Evolutionary conservation across 2,797 vertebrate genomes (phyloP), one percentile per base, ranked within the genome.

Genomic region (Pipistrellus kuhlii): DNA sequence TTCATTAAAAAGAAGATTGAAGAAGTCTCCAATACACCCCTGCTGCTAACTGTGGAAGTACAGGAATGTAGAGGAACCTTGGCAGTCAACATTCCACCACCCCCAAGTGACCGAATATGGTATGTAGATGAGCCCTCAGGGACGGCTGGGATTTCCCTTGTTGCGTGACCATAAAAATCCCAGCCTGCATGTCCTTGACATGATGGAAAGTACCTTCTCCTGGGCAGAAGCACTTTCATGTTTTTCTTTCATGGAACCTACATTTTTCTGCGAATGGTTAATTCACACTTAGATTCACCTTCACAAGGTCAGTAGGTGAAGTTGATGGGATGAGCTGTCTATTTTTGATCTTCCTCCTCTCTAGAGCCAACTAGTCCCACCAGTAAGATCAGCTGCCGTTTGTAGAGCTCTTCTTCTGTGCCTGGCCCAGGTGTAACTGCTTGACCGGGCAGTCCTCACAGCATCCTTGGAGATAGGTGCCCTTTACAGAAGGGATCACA

Each of bases 1-100:
- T 99, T 99, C 97, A 99, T 99, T 97, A 99, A 99, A 97, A 99
- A 99, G 98, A 99, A 99, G 97, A 99, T 99, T 64, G 99, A 99
- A 96, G 99, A 99, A 95, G 99, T 99, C 88, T 99, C 99, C 13
- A 99, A 99, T 96, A 99, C 99, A 0, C 99, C 99, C 0, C 98
- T 99, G 46, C 98, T 99, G 97, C 99, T 99, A 89, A 99, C 99
- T 2, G 99, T 99, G 77, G 99, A 99, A 98, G 98, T 99, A 15
- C 99, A 99, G 94, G 99, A 99, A 95, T 99, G 99, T 92, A 98
- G 97, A 96, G 99, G 99, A 97, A 99, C 98, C 4, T 97, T 99
- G 97, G 98, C 99, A 0, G 99, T 99, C 97, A 99, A 99, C 98
- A 99, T 99, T 95, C 99, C 99, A 41, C 99, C 99, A 80, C 99